These are phyloP conservation scores for Galeruca laticollis DNA, from an alignment of 2,888 invertebrate species.

Conservation along the genomic window DNA sequence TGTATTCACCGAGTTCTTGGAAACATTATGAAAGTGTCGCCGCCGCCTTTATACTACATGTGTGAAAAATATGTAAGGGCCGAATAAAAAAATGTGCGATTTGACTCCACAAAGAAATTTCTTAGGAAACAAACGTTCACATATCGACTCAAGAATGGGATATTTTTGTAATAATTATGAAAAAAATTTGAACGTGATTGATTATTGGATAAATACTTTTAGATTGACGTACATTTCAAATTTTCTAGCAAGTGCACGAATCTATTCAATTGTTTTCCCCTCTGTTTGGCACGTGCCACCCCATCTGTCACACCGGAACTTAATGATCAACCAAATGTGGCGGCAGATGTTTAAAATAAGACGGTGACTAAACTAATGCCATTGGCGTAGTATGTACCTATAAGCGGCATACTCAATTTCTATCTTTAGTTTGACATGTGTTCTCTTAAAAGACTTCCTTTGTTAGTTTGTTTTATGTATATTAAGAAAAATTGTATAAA, in stretches of 20 bases:
- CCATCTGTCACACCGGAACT: slow-evolving; percentile 55
- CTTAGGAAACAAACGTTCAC: neutral
- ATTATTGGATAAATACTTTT: neutral
- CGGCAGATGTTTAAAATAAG: slow-evolving; percentile 30
- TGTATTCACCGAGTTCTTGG: slow-evolving; percentile 2
- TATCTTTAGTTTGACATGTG: neutral
- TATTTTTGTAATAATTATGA: too few species aligned
- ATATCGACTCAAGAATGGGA: neutral
- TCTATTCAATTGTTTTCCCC: slow-evolving; percentile 21
- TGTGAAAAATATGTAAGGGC: neutral
- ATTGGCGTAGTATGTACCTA: slow-evolving; percentile 10
- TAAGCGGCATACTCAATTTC: neutral
- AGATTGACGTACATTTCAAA: neutral
- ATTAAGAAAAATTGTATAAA: neutral
- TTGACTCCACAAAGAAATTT: too few species aligned
- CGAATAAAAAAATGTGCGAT: too few species aligned
- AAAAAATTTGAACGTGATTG: neutral
- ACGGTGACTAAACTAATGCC: slow-evolving; percentile 4
- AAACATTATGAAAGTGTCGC: neutral
- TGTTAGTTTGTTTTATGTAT: neutral
- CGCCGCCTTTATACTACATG: slow-evolving; percentile 6
- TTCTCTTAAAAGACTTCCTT: neutral
- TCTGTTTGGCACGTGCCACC: slow-evolving; percentile 49
- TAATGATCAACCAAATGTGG: slow-evolving; percentile 48
- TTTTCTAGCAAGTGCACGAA: slow-evolving; percentile 18